A percentile compares a stretch with the other conserved stretches of the same genome.
Conservation (phyloP, 2,113 vertebrate genomes). For the Microtus ochrogaster region DNA sequence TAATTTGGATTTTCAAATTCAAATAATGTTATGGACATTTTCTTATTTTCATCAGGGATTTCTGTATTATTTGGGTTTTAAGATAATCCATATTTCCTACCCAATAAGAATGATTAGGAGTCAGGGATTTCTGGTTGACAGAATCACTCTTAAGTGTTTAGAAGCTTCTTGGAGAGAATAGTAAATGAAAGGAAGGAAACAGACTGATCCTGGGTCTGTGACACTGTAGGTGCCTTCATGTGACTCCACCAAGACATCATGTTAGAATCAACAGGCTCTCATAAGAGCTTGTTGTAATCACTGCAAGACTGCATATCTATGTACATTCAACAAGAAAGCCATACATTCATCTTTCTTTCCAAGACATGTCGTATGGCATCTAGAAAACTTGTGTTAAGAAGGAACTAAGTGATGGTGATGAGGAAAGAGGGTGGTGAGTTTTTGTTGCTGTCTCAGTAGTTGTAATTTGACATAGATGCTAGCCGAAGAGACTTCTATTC, state of each 20-base stretch:
- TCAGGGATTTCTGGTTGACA: neutral
- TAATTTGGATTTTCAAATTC: conserved; percentile 51
- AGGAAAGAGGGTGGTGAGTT: neutral
- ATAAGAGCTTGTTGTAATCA: neutral
- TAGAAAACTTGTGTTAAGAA: neutral
- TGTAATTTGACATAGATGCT: conserved; percentile 32
- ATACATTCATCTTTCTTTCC: neutral
- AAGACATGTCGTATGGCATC: neutral
- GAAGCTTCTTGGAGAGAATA: conserved; percentile 21
- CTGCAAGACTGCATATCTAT: neutral
- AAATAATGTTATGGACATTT: neutral
- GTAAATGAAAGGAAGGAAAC: conserved; percentile 26
- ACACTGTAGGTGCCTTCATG: neutral
- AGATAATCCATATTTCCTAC: conserved; percentile 40
- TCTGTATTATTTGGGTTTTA: neutral
- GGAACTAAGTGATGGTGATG: neutral
- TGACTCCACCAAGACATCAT: neutral
- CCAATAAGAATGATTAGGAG: neutral
- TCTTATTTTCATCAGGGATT: conserved; percentile 33
- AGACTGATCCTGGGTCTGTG: neutral
- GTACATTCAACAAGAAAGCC: neutral
- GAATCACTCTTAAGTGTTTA: conserved; percentile 5
- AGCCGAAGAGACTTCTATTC: neutral
- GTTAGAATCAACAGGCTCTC: conserved; percentile 25
- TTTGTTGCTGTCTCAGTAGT: conserved; percentile 14